A percentile compares a stretch with the other conserved stretches of the same genome.
These are phyloP conservation scores for Rhopalosiphum padi DNA, from an alignment of 1,140 invertebrate genomes.

Conservation along the genomic window DNA sequence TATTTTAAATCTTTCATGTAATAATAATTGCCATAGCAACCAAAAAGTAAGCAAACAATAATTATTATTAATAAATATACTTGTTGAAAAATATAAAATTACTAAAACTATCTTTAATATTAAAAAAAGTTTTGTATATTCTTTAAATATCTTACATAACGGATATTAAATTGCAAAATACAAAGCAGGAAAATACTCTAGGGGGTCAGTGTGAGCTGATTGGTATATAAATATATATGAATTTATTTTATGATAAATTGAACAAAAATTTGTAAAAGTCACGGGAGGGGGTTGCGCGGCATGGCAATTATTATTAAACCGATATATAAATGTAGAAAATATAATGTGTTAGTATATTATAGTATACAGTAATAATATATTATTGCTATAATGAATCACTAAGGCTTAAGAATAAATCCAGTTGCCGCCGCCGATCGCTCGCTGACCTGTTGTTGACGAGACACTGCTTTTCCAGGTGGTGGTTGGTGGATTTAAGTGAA, in stretches of 20 bases:
- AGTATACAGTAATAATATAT: too few relatives aligned
- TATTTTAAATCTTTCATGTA: too few relatives aligned
- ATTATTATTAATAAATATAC: too few relatives aligned
- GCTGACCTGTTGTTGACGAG: background rate
- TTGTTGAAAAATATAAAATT: too few relatives aligned
- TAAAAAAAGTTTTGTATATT: too few relatives aligned
- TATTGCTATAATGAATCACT: conserved; percentile 1
- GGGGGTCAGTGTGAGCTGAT: too few relatives aligned
- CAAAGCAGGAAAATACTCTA: too few relatives aligned
- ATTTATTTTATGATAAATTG: background rate
- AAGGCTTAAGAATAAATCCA: conserved; percentile 13
- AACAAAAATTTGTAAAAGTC: background rate
- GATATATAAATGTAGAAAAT: background rate
- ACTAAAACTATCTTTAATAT: too few relatives aligned
- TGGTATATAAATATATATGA: background rate
- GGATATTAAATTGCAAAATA: too few relatives aligned
- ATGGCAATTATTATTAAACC: background rate
- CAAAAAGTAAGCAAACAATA: too few relatives aligned
- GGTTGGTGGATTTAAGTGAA: background rate
- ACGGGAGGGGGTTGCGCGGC: background rate
- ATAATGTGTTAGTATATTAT: background rate
- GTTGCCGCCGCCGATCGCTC: background rate
- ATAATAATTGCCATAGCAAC: too few relatives aligned
- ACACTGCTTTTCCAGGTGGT: background rate
- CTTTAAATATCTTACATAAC: too few relatives aligned